Conservation (phyloP, 2,797 vertebrate species). For the Danio albolineatus region DNA sequence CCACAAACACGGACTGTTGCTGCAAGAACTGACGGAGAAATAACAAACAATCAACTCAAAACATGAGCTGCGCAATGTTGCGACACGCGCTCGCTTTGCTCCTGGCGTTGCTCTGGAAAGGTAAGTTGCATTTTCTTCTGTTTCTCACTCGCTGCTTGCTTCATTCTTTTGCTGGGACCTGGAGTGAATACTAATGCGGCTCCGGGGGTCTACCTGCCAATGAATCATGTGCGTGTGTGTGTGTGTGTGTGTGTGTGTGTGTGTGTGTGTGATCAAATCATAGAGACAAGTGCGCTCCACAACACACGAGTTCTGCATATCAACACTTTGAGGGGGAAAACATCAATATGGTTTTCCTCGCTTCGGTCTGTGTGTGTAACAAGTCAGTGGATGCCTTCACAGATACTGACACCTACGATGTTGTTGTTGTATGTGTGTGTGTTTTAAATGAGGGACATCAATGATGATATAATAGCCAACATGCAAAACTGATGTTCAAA, state of each 20-base stretch:
- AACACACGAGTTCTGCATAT: conserved; percentile 57
- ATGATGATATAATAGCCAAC: not conserved
- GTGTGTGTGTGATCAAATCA: conserved; percentile 45
- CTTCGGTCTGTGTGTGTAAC: conserved; percentile 7
- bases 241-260: conserved; percentile 27
- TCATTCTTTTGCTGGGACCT: conserved; percentile 66
- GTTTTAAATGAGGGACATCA: not conserved
- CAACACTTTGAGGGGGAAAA: conserved; percentile 39
- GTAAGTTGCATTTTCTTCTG: conserved; percentile 74
- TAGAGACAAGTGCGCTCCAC: conserved; percentile 33
- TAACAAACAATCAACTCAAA: conserved; percentile 71
- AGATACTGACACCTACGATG: not conserved
- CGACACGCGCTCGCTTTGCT: conserved; percentile 75
- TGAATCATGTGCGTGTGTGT: conserved; percentile 61
- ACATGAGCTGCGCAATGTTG: conserved; percentile 78
- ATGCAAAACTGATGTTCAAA: conserved; percentile 4
- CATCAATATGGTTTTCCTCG: not conserved
- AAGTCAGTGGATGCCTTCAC: conserved; percentile 13
- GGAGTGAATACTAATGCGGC: conserved; percentile 80
- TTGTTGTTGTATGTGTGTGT: too few relatives aligned
- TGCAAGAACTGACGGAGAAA: conserved; percentile 69
- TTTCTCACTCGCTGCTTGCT: conserved; percentile 60
- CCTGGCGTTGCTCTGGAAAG: conserved; percentile 76
- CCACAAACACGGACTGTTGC: conserved; percentile 42
- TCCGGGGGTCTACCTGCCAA: conserved; percentile 70